These are phyloP conservation scores for Lampris megalopsis DNA, from an alignment of 2,113 vertebrate genomes.

Conservation along the genomic window DNA sequence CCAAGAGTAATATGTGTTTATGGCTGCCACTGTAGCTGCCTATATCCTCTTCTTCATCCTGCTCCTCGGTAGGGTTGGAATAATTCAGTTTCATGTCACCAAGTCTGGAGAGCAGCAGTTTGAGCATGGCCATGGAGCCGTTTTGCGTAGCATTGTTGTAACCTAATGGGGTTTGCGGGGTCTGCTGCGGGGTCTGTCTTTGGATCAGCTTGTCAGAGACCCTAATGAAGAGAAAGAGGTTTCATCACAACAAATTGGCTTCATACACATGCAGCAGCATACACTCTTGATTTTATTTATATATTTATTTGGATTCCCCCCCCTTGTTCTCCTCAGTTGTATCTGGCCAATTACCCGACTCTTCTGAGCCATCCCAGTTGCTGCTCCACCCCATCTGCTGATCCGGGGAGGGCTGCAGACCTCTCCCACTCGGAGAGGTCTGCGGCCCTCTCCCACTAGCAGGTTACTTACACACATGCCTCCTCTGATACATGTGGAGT, in stretches of 20 bases:
- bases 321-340: too few species aligned
- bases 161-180: conserved; percentile 67
- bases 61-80: conserved; percentile 37
- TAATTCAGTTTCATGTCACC: conserved; percentile 57
- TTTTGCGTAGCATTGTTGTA: conserved; percentile 75
- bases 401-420: too few species aligned
- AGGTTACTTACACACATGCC: too few species aligned
- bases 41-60: conserved; percentile 51
- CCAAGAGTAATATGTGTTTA: conserved; percentile 92
- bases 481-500: too few species aligned
- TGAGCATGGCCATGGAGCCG: conserved; percentile 79
- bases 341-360: too few species aligned
- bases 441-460: too few species aligned
- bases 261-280: background rate
- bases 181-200: conserved; percentile 85
- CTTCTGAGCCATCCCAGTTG: too few species aligned
- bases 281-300: background rate
- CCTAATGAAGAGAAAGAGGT: conserved; percentile 72
- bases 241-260: conserved; percentile 12
- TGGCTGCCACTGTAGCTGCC: conserved; percentile 38
- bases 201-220: conserved; percentile 90
- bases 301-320: too few species aligned
- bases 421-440: too few species aligned
- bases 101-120: conserved; percentile 82
- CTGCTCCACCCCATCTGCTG: too few species aligned